Evolutionary conservation across 35 echinoderm and acorn worm genomes (phyloP).

Genomic region (Apostichopus japonicus): DNA sequence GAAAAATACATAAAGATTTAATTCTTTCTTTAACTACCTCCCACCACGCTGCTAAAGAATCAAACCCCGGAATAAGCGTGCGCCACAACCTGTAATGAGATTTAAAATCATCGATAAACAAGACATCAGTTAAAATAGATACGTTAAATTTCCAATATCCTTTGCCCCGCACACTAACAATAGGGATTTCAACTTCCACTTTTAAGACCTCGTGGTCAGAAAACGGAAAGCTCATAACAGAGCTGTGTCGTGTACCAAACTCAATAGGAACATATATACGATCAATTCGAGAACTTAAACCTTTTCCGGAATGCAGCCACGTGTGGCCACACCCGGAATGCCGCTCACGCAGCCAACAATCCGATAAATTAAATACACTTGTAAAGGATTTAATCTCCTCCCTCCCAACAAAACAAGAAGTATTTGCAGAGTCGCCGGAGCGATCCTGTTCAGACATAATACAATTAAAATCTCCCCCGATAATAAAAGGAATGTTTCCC

Average conservation of each 20-base stretch:
- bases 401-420: no score
- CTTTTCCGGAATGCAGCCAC: not conserved
- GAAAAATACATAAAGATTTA: not conserved
- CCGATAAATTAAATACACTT: not conserved
- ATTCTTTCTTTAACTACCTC: not conserved
- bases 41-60: no score
- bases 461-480: not conserved
- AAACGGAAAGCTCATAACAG: not conserved
- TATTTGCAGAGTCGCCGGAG: no score
- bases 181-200: not conserved
- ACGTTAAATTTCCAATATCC: no score
- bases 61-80: no score
- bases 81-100: no score
- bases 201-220: slow-evolving; percentile 35
- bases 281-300: slow-evolving; percentile 24
- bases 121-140: no score
- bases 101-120: no score
- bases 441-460: no score
- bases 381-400: no score
- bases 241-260: not conserved
- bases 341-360: not conserved
- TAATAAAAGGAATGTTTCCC: not conserved
- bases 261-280: slow-evolving; percentile 51
- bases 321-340: no score
- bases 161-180: no score